Conservation (phyloP, 2,888 invertebrate genomes). For the Pollenia angustigena region DNA sequence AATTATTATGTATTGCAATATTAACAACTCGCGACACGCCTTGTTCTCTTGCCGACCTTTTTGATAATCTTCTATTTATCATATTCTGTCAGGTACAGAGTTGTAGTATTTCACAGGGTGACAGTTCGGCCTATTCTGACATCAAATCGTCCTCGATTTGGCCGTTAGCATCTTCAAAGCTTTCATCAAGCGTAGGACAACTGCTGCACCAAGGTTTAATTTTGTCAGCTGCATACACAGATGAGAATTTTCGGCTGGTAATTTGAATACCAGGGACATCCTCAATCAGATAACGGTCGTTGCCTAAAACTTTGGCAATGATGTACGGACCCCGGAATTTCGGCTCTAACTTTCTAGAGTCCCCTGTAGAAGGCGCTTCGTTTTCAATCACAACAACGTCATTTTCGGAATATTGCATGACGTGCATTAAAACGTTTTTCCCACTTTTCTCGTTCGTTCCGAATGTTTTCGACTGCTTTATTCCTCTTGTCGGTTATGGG, state of each 20-base stretch:
- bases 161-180: neutral
- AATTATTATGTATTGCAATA: too few species aligned
- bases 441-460: neutral
- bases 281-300: constrained; percentile 4
- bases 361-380: constrained; percentile 2
- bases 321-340: neutral
- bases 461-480: neutral
- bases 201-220: neutral
- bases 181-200: neutral
- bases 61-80: too few species aligned
- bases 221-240: constrained; percentile 17
- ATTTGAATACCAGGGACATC: neutral
- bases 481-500: constrained; percentile 1
- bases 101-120: neutral
- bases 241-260: constrained; percentile 13
- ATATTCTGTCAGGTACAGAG: too few species aligned
- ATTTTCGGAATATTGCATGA: neutral
- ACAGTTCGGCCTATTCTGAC: constrained; percentile 20
- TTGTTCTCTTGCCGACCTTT: too few species aligned
- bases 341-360: neutral
- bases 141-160: constrained; percentile 19
- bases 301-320: neutral
- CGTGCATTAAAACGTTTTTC: neutral
- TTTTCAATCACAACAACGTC: neutral
- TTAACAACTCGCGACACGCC: too few species aligned